Conservation (phyloP, 2,113 vertebrate genomes). For the Oenanthe oenanthe region DNA sequence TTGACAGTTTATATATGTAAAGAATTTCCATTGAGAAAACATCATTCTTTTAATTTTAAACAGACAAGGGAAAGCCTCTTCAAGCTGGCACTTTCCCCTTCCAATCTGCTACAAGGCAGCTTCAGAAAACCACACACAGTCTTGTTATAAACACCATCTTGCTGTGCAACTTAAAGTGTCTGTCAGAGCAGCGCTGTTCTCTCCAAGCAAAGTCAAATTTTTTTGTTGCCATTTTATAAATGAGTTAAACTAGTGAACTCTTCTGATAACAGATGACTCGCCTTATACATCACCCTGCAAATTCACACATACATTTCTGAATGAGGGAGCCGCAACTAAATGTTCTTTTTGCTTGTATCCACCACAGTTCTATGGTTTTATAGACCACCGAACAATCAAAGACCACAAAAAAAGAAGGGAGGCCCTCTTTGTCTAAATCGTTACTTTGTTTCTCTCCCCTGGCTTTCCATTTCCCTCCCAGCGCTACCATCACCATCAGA, state of each 20-base stretch:
- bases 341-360: constrained; percentile 10
- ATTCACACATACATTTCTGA: constrained; percentile 41
- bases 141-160: constrained; percentile 57
- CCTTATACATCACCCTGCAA: not conserved
- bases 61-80: constrained; percentile 22
- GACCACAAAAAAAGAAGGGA: not conserved
- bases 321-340: constrained; percentile 21
- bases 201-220: constrained; percentile 12
- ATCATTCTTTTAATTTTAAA: constrained; percentile 23
- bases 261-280: constrained; percentile 1
- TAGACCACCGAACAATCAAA: constrained; percentile 56
- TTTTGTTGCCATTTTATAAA: constrained; percentile 20
- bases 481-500: constrained; percentile 5
- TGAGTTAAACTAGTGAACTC: constrained; percentile 1
- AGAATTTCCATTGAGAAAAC: constrained; percentile 33
- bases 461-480: constrained; percentile 58
- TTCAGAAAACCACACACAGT: constrained; percentile 51
- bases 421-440: constrained; percentile 61
- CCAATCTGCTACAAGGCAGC: constrained; percentile 42
- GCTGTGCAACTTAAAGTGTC: constrained; percentile 11
- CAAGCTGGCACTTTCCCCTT: constrained; percentile 45
- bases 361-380: not conserved
- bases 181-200: constrained; percentile 2
- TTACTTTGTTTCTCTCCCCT: constrained; percentile 76
- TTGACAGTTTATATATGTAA: constrained; percentile 38